phyloP scores from a whole-genome alignment of 2,888 invertebrate species.

The Uropetala carovei region DNA sequence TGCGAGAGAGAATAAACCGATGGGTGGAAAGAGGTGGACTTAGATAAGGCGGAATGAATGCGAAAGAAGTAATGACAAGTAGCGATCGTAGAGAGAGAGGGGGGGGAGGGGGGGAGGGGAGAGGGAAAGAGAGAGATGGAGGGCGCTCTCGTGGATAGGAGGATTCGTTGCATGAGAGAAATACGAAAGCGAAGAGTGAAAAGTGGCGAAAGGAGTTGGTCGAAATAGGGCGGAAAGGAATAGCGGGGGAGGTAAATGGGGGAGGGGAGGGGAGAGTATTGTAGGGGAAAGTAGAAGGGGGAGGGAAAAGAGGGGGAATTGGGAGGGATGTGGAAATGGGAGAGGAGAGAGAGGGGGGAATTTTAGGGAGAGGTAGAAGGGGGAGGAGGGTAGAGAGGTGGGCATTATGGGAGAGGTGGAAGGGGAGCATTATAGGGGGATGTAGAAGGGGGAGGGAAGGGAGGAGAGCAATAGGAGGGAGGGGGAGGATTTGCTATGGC shows the following conservation, averaged over 20 bases:
- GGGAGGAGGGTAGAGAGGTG: neutral
- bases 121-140: neutral
- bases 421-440: neutral
- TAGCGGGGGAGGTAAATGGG: neutral
- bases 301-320: neutral
- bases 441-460: neutral
- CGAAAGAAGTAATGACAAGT: no score
- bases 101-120: neutral
- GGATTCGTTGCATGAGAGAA: neutral
- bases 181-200: neutral
- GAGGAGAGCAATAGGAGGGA: neutral
- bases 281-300: neutral
- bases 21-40: no score
- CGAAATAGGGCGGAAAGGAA: neutral
- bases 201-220: neutral
- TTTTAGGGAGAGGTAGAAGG: neutral
- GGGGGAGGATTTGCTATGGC: neutral
- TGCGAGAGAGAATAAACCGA: no score
- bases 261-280: no score
- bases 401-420: neutral
- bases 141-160: neutral
- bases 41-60: no score
- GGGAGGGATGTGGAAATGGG: neutral
- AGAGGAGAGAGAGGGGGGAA: neutral
- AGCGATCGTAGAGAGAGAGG: neutral